These are phyloP conservation scores for Alfaro cultratus DNA, from an alignment of 2,797 vertebrate species.

Conservation along the genomic window DNA sequence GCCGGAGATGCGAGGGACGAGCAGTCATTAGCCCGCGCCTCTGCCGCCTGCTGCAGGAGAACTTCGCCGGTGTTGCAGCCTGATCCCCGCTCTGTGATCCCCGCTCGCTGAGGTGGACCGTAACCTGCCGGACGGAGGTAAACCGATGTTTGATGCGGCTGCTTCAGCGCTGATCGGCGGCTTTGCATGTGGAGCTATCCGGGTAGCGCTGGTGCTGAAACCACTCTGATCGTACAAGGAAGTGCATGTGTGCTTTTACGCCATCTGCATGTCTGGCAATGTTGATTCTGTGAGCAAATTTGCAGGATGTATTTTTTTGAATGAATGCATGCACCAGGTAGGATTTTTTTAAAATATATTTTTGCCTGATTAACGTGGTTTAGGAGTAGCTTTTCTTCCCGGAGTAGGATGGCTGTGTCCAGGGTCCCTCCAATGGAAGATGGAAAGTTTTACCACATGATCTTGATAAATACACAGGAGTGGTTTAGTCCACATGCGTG, in stretches of 20 bases:
- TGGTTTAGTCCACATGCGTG: slow-evolving; percentile 39
- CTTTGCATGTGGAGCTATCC: slow-evolving; percentile 70
- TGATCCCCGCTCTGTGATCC: slow-evolving; percentile 36
- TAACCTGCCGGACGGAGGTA: slow-evolving; percentile 74
- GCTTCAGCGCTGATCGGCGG: slow-evolving; percentile 4
- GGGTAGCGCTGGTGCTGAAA: slow-evolving; percentile 69
- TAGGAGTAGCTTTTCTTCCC: slow-evolving; percentile 1
- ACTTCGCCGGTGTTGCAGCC: slow-evolving; percentile 60
- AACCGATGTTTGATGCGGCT: slow-evolving; percentile 33
- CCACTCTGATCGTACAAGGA: slow-evolving; percentile 58
- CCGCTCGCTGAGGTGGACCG: slow-evolving; percentile 44
- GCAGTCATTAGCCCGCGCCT: slow-evolving; percentile 63
- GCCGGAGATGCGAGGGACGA: slow-evolving; percentile 76
- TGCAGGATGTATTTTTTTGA: not conserved
- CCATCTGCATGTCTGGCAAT: not conserved
- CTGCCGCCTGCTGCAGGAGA: slow-evolving; percentile 59
- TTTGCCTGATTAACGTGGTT: slow-evolving; percentile 17
- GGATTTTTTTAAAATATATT: not conserved
- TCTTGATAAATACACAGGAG: slow-evolving; percentile 34
- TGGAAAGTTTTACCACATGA: slow-evolving; percentile 77
- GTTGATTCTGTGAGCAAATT: not conserved
- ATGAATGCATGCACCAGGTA: not conserved
- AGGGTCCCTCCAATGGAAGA: slow-evolving; percentile 50
- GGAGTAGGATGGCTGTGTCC: slow-evolving; percentile 48
- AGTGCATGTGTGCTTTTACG: slow-evolving; percentile 51